phyloP scores from a whole-genome alignment of 1,140 invertebrate genomes.

The Drosophila azteca region DNA sequence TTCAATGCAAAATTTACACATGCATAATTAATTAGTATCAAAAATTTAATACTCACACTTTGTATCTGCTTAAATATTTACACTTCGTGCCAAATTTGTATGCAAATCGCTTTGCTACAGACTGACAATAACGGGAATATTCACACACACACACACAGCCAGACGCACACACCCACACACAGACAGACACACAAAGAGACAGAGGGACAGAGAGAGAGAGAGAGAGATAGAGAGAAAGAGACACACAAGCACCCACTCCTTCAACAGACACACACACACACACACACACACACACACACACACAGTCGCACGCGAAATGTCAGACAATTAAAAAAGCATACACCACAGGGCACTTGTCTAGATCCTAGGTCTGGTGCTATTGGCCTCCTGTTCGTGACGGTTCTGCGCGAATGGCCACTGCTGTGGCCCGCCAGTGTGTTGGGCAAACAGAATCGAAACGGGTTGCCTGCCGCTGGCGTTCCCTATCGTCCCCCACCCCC shows the following conservation, averaged over 20 bases:
- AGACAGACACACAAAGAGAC: constrained; percentile 6
- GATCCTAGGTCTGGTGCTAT: neutral
- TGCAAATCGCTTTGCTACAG: constrained; percentile 82
- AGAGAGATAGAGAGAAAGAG: constrained; percentile 6
- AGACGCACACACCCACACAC: constrained; percentile 12
- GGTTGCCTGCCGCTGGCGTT: constrained; percentile 65
- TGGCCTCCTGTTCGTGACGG: neutral
- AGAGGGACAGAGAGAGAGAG: neutral
- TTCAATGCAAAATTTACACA: constrained; percentile 82
- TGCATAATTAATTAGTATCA: constrained; percentile 83
- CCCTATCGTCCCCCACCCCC: constrained; percentile 17
- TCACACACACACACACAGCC: constrained; percentile 27
- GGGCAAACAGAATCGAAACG: constrained; percentile 76
- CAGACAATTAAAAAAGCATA: constrained; percentile 75
- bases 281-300: constrained; percentile 41
- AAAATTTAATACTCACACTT: constrained; percentile 83
- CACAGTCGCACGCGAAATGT: constrained; percentile 52
- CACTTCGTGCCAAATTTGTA: constrained; percentile 83
- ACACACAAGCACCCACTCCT: constrained; percentile 27
- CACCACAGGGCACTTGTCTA: constrained; percentile 28
- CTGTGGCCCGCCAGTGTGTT: constrained; percentile 38
- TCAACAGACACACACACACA: constrained; percentile 9
- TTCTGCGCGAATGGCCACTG: neutral
- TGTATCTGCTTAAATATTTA: constrained; percentile 83
- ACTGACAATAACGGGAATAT: constrained; percentile 74